A percentile compares a stretch with the other conserved stretches of the same genome.
Conservation (phyloP, 2,888 invertebrate genomes). For the Arrhopalites spinosus region DNA sequence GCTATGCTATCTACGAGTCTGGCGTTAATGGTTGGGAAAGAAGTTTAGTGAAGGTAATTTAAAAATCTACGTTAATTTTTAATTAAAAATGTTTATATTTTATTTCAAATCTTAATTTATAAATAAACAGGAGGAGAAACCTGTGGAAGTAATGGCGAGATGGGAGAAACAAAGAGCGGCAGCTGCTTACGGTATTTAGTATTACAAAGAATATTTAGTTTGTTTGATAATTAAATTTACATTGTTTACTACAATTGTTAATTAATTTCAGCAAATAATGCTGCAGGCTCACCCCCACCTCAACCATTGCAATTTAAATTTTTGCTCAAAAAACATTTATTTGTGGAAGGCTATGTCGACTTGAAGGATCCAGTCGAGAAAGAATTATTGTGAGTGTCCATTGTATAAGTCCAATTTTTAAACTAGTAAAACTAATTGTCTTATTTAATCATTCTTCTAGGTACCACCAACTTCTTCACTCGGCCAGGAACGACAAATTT, state of each 20-base stretch:
- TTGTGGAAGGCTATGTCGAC: constrained; percentile 79
- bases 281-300: constrained; percentile 14
- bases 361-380: constrained; percentile 86
- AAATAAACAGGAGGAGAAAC: constrained; percentile 79
- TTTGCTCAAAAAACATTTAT: constrained; percentile 76
- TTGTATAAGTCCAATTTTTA: no score
- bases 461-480: constrained; percentile 92
- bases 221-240: no score
- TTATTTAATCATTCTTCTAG: no score
- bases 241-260: no score
- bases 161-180: constrained; percentile 88
- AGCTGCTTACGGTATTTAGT: constrained; percentile 66
- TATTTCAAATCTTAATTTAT: no score
- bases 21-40: constrained; percentile 80
- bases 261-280: constrained; percentile 27
- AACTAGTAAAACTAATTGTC: no score
- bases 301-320: constrained; percentile 44
- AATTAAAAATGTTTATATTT: no score
- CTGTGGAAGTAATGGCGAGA: constrained; percentile 91
- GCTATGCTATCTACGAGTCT: constrained; percentile 91
- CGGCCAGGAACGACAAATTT: constrained; percentile 82
- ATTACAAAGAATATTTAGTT: no score
- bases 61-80: no score
- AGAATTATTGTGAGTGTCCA: no score
- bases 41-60: constrained; percentile 66